A percentile compares a stretch with the other conserved stretches of the same genome.
These are phyloP conservation scores for Listronotus bonariensis DNA, from an alignment of 1,140 invertebrate species.

Conservation along the genomic window DNA sequence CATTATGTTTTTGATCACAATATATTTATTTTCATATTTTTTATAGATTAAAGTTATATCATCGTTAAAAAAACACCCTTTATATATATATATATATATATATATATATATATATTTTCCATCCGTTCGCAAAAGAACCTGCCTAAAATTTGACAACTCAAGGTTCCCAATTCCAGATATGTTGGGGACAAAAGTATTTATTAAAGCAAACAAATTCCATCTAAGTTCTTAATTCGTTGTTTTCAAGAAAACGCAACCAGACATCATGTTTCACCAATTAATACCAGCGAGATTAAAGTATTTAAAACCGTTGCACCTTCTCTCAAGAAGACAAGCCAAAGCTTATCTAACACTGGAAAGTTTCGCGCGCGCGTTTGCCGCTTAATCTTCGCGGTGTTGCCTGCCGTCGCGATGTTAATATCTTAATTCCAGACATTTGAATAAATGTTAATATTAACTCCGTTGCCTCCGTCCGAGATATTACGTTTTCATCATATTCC, in stretches of 20 bases:
- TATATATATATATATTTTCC: too few relatives aligned
- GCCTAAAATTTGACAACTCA: too few relatives aligned
- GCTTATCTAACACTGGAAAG: conserved; percentile 46
- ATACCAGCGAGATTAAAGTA: conserved; percentile 30
- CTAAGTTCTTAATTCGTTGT: too few relatives aligned
- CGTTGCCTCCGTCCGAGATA: conserved; percentile 30
- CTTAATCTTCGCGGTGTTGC: conserved; percentile 43
- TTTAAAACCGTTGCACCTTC: conserved; percentile 35
- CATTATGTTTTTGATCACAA: too few relatives aligned
- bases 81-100: too few relatives aligned
- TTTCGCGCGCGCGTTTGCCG: conserved; percentile 31
- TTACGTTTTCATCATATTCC: conserved; percentile 41
- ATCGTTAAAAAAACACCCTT: too few relatives aligned
- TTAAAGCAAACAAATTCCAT: too few relatives aligned
- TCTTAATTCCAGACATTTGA: conserved; percentile 49
- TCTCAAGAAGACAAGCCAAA: conserved; percentile 42
- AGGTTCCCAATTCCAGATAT: too few relatives aligned
- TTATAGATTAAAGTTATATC: too few relatives aligned
- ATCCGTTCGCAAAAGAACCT: too few relatives aligned
- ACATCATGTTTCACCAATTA: conserved; percentile 30
- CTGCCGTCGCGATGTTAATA: conserved; percentile 42
- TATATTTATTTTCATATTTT: too few relatives aligned
- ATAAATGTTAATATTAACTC: conserved; percentile 49
- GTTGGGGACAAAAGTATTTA: too few relatives aligned
- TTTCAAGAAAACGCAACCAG: background rate